Conservation (phyloP, 2,113 vertebrate species). For the Uria lomvia region DNA sequence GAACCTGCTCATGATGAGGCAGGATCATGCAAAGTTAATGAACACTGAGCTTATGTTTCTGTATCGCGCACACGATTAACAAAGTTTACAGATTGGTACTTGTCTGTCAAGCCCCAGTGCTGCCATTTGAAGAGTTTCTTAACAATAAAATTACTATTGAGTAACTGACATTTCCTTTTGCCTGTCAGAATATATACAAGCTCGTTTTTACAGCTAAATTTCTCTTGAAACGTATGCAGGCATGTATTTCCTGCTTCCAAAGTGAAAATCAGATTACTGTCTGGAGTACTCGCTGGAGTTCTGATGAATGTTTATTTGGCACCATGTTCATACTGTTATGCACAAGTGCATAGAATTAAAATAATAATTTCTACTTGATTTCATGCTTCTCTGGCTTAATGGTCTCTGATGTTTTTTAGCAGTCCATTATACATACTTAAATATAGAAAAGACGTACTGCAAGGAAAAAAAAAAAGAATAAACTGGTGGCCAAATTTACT, state of each 20-base stretch:
- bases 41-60: background rate
- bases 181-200: background rate
- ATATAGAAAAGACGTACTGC: conserved; percentile 33
- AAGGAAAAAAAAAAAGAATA: conserved; percentile 13
- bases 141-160: background rate
- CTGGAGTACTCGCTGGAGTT: conserved; percentile 33
- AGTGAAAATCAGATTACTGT: conserved; percentile 50
- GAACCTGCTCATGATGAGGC: background rate
- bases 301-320: conserved; percentile 72
- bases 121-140: background rate
- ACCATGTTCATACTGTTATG: conserved; percentile 53
- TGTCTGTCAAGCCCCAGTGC: background rate
- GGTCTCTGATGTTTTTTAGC: conserved; percentile 60
- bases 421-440: conserved; percentile 61
- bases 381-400: conserved; percentile 74
- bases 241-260: conserved; percentile 18
- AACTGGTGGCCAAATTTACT: conserved; percentile 57
- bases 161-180: background rate
- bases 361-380: conserved; percentile 76
- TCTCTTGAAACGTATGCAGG: background rate
- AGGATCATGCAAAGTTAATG: background rate
- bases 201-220: background rate
- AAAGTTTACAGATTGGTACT: background rate
- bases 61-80: background rate
- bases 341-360: conserved; percentile 74